These are phyloP conservation scores for Vanessa cardui DNA, from an alignment of 2,888 invertebrate genomes.

Conservation along the genomic window DNA sequence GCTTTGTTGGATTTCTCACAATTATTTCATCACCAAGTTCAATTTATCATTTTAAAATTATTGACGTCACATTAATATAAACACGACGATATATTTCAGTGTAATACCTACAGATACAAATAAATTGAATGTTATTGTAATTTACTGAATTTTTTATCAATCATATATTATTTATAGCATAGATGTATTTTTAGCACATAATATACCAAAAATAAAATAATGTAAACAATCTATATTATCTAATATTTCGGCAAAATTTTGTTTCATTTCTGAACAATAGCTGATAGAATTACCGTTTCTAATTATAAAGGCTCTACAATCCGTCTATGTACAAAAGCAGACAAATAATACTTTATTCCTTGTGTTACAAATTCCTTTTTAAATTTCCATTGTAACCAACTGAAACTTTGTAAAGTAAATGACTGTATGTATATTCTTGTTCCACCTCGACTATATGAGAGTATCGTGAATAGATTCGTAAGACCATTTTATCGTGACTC, in stretches of 20 bases:
- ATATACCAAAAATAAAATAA: too few species aligned
- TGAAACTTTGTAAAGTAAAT: conserved; percentile 15
- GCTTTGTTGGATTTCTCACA: too few species aligned
- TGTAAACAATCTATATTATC: too few species aligned
- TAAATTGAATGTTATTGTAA: too few species aligned
- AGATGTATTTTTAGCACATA: too few species aligned
- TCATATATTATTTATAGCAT: too few species aligned
- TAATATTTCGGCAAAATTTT: not conserved
- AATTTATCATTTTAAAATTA: too few species aligned
- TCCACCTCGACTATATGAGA: conserved; percentile 15
- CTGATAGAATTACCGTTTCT: conserved; percentile 8
- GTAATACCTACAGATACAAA: too few species aligned
- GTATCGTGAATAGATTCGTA: conserved; percentile 17
- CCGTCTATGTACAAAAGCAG: conserved; percentile 12
- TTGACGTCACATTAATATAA: too few species aligned
- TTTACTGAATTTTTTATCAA: too few species aligned
- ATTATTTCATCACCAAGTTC: too few species aligned
- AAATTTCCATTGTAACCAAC: conserved; percentile 21
- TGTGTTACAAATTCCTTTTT: conserved; percentile 19
- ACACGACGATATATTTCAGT: too few species aligned
- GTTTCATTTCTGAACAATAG: not conserved
- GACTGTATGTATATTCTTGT: conserved; percentile 15
- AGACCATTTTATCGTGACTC: not conserved
- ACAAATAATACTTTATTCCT: conserved; percentile 26
- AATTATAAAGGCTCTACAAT: conserved; percentile 6